Evolutionary conservation across 2,797 vertebrate genomes (phyloP).

Genomic region (Peromyscus nudipes): DNA sequence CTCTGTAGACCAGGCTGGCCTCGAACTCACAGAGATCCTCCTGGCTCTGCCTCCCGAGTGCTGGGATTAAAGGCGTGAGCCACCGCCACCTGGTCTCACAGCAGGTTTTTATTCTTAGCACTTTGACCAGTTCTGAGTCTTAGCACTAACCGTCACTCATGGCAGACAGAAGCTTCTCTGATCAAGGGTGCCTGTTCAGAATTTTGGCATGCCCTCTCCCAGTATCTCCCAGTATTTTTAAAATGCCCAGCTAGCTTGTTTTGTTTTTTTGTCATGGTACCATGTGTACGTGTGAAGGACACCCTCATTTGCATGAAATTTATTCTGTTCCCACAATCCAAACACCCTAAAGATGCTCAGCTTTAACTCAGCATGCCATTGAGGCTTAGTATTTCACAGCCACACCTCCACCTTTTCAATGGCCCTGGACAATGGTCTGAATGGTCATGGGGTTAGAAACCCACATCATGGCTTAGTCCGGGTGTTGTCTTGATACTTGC

Average conservation of each 20-base stretch:
- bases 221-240: background rate
- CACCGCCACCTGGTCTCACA: background rate
- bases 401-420: background rate
- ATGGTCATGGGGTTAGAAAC: background rate
- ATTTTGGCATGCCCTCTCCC: background rate
- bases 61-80: no score
- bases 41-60: no score
- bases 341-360: background rate
- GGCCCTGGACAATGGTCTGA: background rate
- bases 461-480: background rate
- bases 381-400: background rate
- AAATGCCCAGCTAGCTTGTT: background rate
- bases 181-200: background rate
- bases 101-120: background rate
- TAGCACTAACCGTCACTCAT: background rate
- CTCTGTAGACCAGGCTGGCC: no score
- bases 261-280: background rate
- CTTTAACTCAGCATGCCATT: background rate
- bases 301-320: background rate
- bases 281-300: background rate
- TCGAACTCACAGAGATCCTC: no score
- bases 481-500: background rate
- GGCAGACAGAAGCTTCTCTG: background rate
- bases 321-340: background rate
- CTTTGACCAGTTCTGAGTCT: background rate